These are phyloP conservation scores for Chloroceryle aenea DNA, from an alignment of 2,113 vertebrate genomes.

Conservation along the genomic window DNA sequence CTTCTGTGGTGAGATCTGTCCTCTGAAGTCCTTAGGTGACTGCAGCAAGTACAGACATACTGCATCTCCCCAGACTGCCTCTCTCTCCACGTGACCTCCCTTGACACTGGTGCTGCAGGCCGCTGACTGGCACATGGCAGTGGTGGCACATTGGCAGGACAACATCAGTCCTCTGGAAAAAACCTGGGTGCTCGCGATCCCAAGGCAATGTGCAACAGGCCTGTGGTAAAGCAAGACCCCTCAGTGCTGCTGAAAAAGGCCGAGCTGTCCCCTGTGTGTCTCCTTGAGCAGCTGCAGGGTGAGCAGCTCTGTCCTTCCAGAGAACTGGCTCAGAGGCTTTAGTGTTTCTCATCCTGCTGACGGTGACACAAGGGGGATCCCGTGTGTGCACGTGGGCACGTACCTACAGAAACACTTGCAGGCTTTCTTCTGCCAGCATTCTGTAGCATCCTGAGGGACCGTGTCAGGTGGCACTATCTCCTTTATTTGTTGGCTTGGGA, in stretches of 20 bases:
- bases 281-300: neutral
- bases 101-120: neutral
- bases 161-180: neutral
- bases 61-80: neutral
- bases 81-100: too few relatives aligned
- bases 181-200: accelerated
- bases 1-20: neutral
- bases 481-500: neutral
- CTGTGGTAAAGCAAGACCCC: neutral
- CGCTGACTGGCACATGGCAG: neutral
- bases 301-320: neutral
- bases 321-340: neutral
- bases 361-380: neutral
- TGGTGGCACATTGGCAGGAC: neutral
- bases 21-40: neutral
- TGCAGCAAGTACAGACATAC: neutral
- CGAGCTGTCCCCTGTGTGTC: accelerated
- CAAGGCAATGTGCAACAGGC: accelerated
- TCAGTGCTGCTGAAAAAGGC: neutral
- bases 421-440: neutral
- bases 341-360: neutral
- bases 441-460: neutral
- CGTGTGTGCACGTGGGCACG: accelerated
- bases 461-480: neutral
- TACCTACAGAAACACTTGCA: neutral